A percentile compares a stretch with the other conserved stretches of the same genome.
Evolutionary conservation across 2,797 vertebrate species (phyloP).

Genomic region (Phalanger gymnotis): DNA sequence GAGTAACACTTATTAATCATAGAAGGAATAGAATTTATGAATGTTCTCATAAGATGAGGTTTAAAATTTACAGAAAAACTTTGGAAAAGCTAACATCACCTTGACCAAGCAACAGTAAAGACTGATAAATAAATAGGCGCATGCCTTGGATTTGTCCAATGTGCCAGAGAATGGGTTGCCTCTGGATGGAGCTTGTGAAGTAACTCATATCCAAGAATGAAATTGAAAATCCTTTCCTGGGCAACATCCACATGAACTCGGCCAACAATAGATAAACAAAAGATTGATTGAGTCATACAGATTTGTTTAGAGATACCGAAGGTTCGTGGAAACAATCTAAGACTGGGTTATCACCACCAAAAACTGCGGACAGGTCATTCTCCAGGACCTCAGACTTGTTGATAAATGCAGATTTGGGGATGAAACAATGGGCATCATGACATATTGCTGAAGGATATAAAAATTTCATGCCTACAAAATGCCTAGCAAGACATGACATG

Average conservation of each 20-base stretch:
- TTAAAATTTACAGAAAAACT: neutral
- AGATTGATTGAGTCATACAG: neutral
- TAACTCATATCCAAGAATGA: neutral
- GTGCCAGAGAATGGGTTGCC: neutral
- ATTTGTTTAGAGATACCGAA: neutral
- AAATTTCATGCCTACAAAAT: neutral
- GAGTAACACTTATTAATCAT: neutral
- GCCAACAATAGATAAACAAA: neutral
- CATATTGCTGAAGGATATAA: neutral
- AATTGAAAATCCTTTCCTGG: neutral
- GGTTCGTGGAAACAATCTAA: neutral
- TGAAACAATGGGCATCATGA: neutral
- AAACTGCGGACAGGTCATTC: neutral
- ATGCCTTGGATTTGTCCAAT: neutral
- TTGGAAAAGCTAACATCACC: neutral
- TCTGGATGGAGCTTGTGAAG: neutral
- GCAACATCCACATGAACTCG: neutral
- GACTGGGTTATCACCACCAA: neutral
- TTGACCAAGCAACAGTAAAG: neutral
- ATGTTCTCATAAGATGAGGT: neutral
- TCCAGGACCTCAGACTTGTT: neutral
- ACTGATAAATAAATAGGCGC: neutral
- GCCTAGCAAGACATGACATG: neutral
- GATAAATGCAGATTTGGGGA: neutral
- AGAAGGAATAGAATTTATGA: neutral